phyloP scores from a whole-genome alignment of 1,140 invertebrate genomes.

The Drosophila burlai region DNA sequence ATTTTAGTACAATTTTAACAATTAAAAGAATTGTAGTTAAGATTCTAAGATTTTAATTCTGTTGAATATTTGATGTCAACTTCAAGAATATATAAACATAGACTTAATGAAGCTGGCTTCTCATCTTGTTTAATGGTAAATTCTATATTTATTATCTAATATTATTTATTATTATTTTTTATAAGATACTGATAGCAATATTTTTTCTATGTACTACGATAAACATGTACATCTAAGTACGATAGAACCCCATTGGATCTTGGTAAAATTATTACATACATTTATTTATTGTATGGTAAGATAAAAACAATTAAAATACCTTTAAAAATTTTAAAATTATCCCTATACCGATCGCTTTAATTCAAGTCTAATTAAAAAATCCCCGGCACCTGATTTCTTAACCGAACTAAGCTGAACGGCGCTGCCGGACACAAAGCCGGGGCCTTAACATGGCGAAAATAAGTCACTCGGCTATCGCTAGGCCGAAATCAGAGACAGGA shows the following conservation, averaged over 20 bases:
- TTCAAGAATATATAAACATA: too few species aligned
- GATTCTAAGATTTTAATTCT: too few species aligned
- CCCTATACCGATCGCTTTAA: background rate
- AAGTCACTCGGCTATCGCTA: conserved; percentile 60
- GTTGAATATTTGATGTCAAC: too few species aligned
- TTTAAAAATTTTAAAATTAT: background rate
- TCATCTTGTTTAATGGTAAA: too few species aligned
- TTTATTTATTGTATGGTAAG: background rate
- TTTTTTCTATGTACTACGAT: too few species aligned
- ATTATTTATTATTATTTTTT: too few species aligned
- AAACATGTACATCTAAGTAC: background rate
- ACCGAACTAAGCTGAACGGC: background rate
- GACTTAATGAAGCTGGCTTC: too few species aligned
- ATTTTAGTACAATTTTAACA: too few species aligned
- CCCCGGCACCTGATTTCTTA: conserved; percentile 15
- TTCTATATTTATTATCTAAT: too few species aligned
- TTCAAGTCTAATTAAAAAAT: conserved; percentile 5
- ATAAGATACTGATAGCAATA: too few species aligned
- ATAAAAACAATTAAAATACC: background rate
- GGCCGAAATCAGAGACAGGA: conserved; percentile 52
- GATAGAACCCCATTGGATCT: background rate
- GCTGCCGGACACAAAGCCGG: background rate
- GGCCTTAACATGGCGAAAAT: conserved; percentile 36
- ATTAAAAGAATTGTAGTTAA: too few species aligned
- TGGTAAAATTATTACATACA: background rate